Evolutionary conservation across 2,797 vertebrate species (phyloP).

Genomic region (Channallabes apus): DNA sequence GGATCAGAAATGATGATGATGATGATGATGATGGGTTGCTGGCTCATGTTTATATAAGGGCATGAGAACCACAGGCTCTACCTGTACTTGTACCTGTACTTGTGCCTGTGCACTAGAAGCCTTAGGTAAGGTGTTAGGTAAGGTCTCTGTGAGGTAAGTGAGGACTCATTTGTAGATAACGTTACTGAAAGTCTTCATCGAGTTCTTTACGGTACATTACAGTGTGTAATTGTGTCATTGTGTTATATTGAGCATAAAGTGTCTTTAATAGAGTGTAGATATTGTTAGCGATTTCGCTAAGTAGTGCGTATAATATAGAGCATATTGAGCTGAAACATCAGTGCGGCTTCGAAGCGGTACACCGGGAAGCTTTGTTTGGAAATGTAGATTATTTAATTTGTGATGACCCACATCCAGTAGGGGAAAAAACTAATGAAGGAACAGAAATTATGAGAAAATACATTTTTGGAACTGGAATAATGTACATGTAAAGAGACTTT

Average conservation of each 20-base stretch:
- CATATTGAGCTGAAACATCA: not conserved
- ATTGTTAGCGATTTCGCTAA: not conserved
- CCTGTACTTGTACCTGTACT: not conserved
- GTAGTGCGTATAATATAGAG: not conserved
- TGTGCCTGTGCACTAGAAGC: not conserved
- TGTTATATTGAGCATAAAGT: slow-evolving; percentile 7
- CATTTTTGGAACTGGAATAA: not conserved
- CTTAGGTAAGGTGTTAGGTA: not conserved
- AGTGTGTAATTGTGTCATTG: slow-evolving; percentile 8
- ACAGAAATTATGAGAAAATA: not conserved
- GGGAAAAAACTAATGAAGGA: not conserved
- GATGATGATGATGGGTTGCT: not conserved
- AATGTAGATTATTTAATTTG: not conserved
- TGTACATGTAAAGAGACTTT: not conserved
- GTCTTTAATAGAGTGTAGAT: not conserved
- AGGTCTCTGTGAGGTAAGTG: too few species aligned
- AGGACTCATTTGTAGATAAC: not conserved
- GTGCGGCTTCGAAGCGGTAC: not conserved
- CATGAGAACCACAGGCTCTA: not conserved
- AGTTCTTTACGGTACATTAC: not conserved
- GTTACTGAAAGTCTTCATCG: not conserved
- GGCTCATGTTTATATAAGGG: not conserved
- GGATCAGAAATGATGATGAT: not conserved
- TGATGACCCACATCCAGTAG: not conserved
- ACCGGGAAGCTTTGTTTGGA: not conserved